Conservation (phyloP, 2,797 vertebrate genomes). For the Phalanger gymnotis region DNA sequence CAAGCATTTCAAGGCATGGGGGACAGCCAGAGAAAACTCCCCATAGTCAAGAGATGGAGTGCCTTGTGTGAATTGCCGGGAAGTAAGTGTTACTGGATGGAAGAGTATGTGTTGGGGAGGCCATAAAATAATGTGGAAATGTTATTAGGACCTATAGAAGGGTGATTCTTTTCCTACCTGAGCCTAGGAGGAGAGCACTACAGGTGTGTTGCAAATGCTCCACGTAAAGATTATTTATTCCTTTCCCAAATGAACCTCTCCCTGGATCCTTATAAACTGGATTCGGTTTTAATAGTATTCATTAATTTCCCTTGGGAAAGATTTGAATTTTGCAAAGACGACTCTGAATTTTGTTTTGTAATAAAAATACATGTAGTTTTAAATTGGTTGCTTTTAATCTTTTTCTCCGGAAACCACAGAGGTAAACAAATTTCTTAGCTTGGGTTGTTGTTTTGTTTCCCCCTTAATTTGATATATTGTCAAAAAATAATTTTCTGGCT, state of each 20-base stretch:
- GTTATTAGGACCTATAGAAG: rapidly evolving
- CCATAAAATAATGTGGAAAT: background rate
- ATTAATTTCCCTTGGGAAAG: slow-evolving; percentile 50
- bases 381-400: slow-evolving; percentile 36
- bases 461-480: background rate
- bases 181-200: background rate
- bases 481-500: background rate
- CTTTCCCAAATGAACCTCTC: background rate
- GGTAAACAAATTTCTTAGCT: background rate
- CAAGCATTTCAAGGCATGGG: background rate
- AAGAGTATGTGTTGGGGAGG: background rate
- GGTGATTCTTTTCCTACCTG: rapidly evolving
- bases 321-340: slow-evolving; percentile 13
- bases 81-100: background rate
- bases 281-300: background rate
- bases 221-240: background rate
- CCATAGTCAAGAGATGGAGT: background rate
- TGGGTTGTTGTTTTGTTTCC: background rate
- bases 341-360: slow-evolving; percentile 24
- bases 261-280: slow-evolving; percentile 8
- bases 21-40: background rate
- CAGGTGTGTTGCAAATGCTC: background rate
- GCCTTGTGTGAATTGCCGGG: background rate
- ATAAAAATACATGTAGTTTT: slow-evolving; percentile 44
- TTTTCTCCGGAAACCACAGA: background rate